A percentile compares a stretch with the other conserved stretches of the same genome.
Conservation (phyloP, 2,888 invertebrate genomes). For the Pseudoips prasinana region DNA sequence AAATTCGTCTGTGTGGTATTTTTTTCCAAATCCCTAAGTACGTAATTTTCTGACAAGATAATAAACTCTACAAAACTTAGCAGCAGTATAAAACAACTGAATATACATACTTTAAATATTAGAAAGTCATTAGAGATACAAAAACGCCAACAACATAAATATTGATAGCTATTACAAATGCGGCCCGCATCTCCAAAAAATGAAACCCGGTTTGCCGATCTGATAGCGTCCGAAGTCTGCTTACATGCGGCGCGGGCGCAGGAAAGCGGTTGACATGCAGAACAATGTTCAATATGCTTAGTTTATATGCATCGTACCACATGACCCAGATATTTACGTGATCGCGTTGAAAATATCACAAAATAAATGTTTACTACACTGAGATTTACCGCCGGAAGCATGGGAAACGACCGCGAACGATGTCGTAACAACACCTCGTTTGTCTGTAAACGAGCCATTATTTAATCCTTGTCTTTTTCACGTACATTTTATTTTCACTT, state of each 20-base stretch:
- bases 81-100: no score
- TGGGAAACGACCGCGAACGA: slow-evolving; percentile 9
- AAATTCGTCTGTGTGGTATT: no score
- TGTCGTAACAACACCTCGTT: slow-evolving; percentile 1
- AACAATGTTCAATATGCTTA: slow-evolving; percentile 16
- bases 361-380: slow-evolving; percentile 24
- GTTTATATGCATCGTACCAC: slow-evolving; percentile 18
- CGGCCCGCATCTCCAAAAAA: slow-evolving; percentile 15
- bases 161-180: slow-evolving; percentile 1
- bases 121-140: no score
- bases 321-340: slow-evolving; percentile 33
- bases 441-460: slow-evolving; percentile 29
- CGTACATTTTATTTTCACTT: slow-evolving; percentile 25
- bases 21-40: no score
- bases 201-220: slow-evolving; percentile 12
- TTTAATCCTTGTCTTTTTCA: slow-evolving; percentile 26
- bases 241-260: slow-evolving; percentile 15
- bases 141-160: no score
- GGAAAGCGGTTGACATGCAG: slow-evolving; percentile 26
- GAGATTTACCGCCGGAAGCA: slow-evolving; percentile 29
- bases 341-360: slow-evolving; percentile 20
- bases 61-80: no score
- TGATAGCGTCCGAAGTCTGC: slow-evolving; percentile 19
- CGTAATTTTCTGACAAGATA: no score
- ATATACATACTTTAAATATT: no score